Evolutionary conservation across 2,888 invertebrate genomes (phyloP).

Genomic region (Mythimna pallens): DNA sequence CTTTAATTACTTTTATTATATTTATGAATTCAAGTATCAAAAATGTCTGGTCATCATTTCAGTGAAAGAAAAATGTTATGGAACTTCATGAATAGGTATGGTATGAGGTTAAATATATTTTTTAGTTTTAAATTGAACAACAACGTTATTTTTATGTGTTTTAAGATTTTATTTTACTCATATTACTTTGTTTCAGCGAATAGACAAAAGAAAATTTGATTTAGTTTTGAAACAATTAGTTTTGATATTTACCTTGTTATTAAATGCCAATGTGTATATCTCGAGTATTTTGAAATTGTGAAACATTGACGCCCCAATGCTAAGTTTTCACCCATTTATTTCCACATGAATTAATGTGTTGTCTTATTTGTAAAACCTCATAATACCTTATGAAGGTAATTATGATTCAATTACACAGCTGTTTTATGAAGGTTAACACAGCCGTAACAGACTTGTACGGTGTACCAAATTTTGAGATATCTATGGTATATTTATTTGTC

Average conservation of each 20-base stretch:
- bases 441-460: background rate
- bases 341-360: background rate
- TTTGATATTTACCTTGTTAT: background rate
- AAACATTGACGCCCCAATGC: background rate
- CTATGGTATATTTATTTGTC: slow-evolving; percentile 40
- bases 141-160: slow-evolving; percentile 6
- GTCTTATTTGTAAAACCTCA: slow-evolving; percentile 13
- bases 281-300: background rate
- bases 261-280: background rate
- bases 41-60: slow-evolving; percentile 75
- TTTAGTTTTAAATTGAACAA: slow-evolving; percentile 14
- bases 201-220: slow-evolving; percentile 1
- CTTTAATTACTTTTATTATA: slow-evolving; percentile 35
- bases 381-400: background rate
- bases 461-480: slow-evolving; percentile 13
- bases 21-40: slow-evolving; percentile 58
- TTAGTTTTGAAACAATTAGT: background rate
- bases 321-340: background rate
- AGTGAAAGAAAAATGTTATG: slow-evolving; percentile 87
- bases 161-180: slow-evolving; percentile 13
- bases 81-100: slow-evolving; percentile 86
- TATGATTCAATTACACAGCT: slow-evolving; percentile 24
- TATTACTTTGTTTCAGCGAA: slow-evolving; percentile 22
- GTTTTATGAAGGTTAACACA: slow-evolving; percentile 24
- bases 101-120: slow-evolving; percentile 45